Percentiles rank a stretch among this genome's conserved stretches.
phyloP scores from a whole-genome alignment of 2,888 invertebrate genomes.

The Apamea crenata region DNA sequence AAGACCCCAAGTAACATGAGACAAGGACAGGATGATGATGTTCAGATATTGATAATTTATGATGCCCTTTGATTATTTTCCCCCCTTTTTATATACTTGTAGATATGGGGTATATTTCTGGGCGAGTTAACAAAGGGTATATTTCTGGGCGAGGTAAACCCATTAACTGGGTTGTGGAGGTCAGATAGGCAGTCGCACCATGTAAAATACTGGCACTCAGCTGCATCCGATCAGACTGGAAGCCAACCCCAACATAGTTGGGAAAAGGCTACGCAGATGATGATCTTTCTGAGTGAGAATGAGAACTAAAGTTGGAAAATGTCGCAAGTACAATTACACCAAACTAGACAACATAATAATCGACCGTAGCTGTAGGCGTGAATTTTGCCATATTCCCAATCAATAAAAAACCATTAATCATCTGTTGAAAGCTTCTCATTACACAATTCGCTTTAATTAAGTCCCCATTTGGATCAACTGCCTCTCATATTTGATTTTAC shows the following conservation, averaged over 20 bases:
- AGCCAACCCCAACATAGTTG: not conserved
- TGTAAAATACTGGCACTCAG: not conserved
- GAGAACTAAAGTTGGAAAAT: not conserved
- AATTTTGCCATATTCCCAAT: not conserved
- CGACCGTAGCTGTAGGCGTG: not conserved
- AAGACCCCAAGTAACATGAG: not conserved
- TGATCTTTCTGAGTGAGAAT: not conserved
- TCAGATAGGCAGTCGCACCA: not conserved
- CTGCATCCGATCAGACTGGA: not conserved
- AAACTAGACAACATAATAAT: not conserved
- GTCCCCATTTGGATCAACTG: constrained; percentile 23
- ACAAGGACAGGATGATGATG: no score
- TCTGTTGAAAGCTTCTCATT: constrained; percentile 35
- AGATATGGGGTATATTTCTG: not conserved
- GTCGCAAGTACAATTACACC: not conserved
- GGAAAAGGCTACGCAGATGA: not conserved
- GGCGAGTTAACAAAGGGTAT: not conserved
- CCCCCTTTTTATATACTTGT: no score
- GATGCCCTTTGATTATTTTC: no score
- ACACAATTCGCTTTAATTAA: constrained; percentile 30
- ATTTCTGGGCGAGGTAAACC: not conserved
- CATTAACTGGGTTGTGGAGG: not conserved
- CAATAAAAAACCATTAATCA: constrained; percentile 44
- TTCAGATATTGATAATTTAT: no score
- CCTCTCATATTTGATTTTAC: constrained; percentile 30